phyloP scores from a whole-genome alignment of 1,140 invertebrate genomes.

The Melipona quadrifasciata region DNA sequence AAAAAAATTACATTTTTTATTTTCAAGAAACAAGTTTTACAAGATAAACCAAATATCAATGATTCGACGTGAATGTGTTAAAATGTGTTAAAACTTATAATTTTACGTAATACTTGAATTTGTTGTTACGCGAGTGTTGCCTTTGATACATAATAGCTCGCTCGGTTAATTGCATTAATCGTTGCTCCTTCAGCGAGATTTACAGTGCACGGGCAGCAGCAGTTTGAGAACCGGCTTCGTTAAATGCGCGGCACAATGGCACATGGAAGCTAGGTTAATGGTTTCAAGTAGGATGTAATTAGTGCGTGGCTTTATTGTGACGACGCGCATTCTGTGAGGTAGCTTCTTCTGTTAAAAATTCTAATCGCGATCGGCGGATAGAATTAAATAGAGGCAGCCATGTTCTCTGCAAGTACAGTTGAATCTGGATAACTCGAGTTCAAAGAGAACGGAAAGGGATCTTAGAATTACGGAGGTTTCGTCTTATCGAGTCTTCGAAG shows the following conservation, averaged over 20 bases:
- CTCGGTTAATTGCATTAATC: conserved; percentile 6
- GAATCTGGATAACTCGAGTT: no score
- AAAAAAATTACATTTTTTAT: no score
- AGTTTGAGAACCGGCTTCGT: conserved; percentile 28
- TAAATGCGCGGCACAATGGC: conserved; percentile 21
- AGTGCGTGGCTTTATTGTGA: conserved; percentile 12
- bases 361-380: not conserved
- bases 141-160: conserved; percentile 7
- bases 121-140: not conserved
- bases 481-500: no score
- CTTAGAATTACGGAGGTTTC: no score
- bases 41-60: no score
- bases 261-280: conserved; percentile 36
- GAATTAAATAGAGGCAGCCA: not conserved
- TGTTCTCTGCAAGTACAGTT: not conserved
- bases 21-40: no score
- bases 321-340: not conserved
- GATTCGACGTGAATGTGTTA: no score
- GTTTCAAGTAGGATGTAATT: conserved; percentile 38
- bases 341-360: conserved; percentile 1
- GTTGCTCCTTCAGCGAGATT: not conserved
- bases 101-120: not conserved
- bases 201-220: not conserved
- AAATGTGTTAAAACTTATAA: not conserved
- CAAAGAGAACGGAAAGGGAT: no score